A percentile compares a stretch with the other conserved stretches of the same genome.
phyloP scores from a whole-genome alignment of 2,113 vertebrate genomes.

The Osmerus mordax region DNA sequence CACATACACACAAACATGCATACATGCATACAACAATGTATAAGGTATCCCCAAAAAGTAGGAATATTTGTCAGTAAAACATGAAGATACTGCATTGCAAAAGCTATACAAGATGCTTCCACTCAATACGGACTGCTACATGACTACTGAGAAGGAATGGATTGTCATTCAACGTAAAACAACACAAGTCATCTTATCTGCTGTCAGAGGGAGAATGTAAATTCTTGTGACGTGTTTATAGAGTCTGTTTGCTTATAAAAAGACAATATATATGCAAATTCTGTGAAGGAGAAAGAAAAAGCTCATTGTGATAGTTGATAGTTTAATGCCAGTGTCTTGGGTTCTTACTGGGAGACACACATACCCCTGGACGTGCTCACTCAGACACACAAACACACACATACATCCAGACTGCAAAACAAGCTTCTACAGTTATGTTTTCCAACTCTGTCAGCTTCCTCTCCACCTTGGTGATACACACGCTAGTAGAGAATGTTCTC shows the following conservation, averaged over 20 bases:
- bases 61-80: neutral
- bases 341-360: neutral
- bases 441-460: too few relatives aligned
- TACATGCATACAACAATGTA: neutral
- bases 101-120: too few relatives aligned
- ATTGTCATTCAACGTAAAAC: neutral
- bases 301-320: neutral
- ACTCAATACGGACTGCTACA: neutral
- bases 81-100: neutral
- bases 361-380: neutral
- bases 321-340: neutral
- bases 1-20: conserved; percentile 9
- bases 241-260: neutral
- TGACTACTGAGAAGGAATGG: neutral
- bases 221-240: neutral
- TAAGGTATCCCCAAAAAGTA: too few relatives aligned
- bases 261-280: conserved; percentile 2
- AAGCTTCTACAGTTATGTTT: too few relatives aligned
- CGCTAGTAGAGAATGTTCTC: too few relatives aligned
- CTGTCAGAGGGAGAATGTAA: neutral
- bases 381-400: conserved; percentile 11
- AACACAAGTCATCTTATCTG: neutral
- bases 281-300: neutral
- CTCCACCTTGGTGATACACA: too few relatives aligned
- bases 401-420: conserved; percentile 5